phyloP scores from a whole-genome alignment of 2,888 invertebrate species.

The Nomada lathburiana region DNA sequence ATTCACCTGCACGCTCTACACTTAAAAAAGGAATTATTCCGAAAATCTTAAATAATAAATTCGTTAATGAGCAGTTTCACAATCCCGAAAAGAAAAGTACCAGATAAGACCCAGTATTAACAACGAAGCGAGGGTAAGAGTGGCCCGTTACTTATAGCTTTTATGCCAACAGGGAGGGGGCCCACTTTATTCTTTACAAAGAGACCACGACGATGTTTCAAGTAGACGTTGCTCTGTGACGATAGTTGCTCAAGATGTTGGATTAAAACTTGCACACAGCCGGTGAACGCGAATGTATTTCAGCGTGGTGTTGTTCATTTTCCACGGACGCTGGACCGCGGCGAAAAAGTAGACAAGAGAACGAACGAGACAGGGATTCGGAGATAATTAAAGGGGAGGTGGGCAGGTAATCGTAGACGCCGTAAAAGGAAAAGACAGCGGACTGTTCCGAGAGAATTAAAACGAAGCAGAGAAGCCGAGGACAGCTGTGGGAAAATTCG shows the following conservation, averaged over 20 bases:
- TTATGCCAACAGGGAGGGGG: slow-evolving; percentile 48
- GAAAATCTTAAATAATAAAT: not conserved
- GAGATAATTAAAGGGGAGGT: slow-evolving; percentile 12
- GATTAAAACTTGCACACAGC: slow-evolving; percentile 35
- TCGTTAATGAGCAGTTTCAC: not conserved
- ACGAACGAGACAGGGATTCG: slow-evolving; percentile 1
- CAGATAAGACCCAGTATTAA: slow-evolving; percentile 33
- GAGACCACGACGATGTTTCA: slow-evolving; percentile 42
- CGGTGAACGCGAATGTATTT: slow-evolving; percentile 25
- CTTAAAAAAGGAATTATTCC: too few species aligned
- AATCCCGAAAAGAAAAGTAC: slow-evolving; percentile 12
- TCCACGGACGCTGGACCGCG: not conserved
- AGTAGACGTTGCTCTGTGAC: slow-evolving; percentile 38
- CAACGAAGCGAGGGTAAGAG: slow-evolving; percentile 3
- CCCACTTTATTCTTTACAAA: slow-evolving; percentile 29
- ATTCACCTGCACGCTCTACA: too few species aligned
- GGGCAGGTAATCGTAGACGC: not conserved
- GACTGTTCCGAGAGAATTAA: slow-evolving; percentile 1
- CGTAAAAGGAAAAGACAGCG: not conserved
- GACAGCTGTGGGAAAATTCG: slow-evolving; percentile 1
- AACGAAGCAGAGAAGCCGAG: slow-evolving; percentile 6
- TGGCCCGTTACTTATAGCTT: slow-evolving; percentile 53
- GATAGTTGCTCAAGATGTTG: slow-evolving; percentile 17
- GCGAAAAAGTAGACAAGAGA: not conserved
- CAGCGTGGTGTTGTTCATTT: slow-evolving; percentile 16